Base-by-base conservation (phyloP, 2,888 invertebrate species). In the Parnassius orleans region DNA sequence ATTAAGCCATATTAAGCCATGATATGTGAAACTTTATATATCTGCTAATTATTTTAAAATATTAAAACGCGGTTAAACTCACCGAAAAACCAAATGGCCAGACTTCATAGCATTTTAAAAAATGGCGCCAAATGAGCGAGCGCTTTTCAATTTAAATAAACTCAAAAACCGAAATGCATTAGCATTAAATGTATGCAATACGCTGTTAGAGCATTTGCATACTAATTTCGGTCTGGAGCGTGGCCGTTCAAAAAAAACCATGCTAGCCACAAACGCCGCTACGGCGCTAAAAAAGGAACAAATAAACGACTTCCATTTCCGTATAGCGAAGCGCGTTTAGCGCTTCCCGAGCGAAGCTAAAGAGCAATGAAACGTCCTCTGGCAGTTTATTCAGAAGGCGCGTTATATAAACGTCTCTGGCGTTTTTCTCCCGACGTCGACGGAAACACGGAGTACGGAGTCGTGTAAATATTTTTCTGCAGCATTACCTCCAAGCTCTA, bases 201-300 rank as follows among this genome's bases (percentile, higher is more conserved):
- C 58, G 44, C 58, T 52, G 52, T 46, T 52, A 24, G 43, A 33
- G 44, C 52, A 52, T 58, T 52, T 58, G 24, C 58, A 58, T 58
- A 58, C 44, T 58, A 44, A 58, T 58, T 58, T 58, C 58, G 58
- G 51, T 58, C 52, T 52, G 58, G 9, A 52, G 58, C 51, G 14
- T n/a, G 52, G 42, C 9, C 58, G 10, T 11, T 11, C 52, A 51
- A 7, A 48, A 48, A 48, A 58, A 52, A 44, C 19, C 24, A 1
- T 14, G 42, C 19, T 42, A 9, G 12, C 57, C 47, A 11, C 12
- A 42, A 24, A 48, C 43, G 50, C 51, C n/a, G 44, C 43, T 9
- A 44, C 51, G 42, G 15, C 15, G 11, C 43, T 55, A 9, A 43
- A 51, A 51, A 48, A n/a, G 10, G 50, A 14, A 48, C 42, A 15